These are phyloP conservation scores for Propsilocerus akamusi DNA, from an alignment of 1,140 invertebrate species.

Conservation along the genomic window DNA sequence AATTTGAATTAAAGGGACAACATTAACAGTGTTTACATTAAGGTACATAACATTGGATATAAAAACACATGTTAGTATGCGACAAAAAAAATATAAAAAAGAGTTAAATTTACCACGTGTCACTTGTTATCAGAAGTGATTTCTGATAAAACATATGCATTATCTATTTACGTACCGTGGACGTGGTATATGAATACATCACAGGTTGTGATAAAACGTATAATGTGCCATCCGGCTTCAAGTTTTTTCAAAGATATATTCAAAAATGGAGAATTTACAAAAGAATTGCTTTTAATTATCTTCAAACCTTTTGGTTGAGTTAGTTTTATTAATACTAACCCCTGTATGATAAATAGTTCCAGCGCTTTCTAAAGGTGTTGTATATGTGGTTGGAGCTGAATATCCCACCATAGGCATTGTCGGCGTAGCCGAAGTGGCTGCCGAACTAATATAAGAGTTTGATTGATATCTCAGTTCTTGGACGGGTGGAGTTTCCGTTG, in stretches of 20 bases:
- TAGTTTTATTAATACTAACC: background rate
- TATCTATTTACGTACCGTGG: constrained; percentile 11
- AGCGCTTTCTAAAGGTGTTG: background rate
- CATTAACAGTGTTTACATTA: too few species aligned
- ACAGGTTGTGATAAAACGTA: constrained; percentile 23
- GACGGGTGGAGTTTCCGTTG: background rate
- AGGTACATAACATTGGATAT: too few species aligned
- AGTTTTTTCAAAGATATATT: background rate
- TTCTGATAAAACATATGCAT: background rate
- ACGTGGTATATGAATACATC: constrained; percentile 21
- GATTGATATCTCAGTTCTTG: background rate
- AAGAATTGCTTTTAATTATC: background rate
- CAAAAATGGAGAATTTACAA: background rate
- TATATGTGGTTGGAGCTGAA: background rate
- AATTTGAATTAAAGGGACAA: too few species aligned
- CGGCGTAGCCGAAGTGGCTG: background rate
- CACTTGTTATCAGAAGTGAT: too few species aligned
- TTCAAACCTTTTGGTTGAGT: background rate
- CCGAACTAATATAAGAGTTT: background rate
- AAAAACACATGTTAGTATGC: background rate
- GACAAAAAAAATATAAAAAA: background rate
- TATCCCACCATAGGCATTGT: background rate
- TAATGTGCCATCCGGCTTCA: constrained; percentile 22
- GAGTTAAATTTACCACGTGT: background rate
- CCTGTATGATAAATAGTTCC: constrained; percentile 4